Conservation (phyloP, 2,888 invertebrate genomes). For the Euzetes globulus region DNA sequence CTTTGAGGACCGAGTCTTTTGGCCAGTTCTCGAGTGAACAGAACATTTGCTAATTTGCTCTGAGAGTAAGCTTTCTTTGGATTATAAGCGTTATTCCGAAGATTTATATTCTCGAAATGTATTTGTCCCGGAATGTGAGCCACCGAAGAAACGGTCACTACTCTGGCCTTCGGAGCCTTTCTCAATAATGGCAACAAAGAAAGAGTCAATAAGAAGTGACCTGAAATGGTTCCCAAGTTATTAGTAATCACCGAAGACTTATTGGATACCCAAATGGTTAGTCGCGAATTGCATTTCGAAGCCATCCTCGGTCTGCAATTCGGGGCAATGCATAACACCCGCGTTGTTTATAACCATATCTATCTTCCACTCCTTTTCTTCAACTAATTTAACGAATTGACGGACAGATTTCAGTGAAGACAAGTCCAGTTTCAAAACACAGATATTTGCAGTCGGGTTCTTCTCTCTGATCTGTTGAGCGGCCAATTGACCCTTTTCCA, state of each 20-base stretch:
- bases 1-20: constrained; percentile 40
- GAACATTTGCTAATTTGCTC: constrained; percentile 47
- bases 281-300: constrained; percentile 35
- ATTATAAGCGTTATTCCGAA: constrained; percentile 38
- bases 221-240: not conserved
- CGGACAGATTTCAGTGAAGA: constrained; percentile 62
- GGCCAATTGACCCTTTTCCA: constrained; percentile 43
- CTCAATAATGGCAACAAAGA: constrained; percentile 37
- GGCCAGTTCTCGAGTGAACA: constrained; percentile 46
- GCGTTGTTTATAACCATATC: constrained; percentile 32
- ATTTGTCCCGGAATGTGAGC: constrained; percentile 46
- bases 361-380: constrained; percentile 33
- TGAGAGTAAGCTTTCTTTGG: constrained; percentile 44
- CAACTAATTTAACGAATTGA: constrained; percentile 55
- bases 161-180: constrained; percentile 38
- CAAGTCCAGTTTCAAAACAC: constrained; percentile 53
- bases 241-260: not conserved
- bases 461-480: constrained; percentile 39
- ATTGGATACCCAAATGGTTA: constrained; percentile 37
- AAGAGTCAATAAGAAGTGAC: constrained; percentile 39
- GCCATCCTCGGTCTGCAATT: constrained; percentile 36
- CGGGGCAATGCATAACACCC: constrained; percentile 29
- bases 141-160: constrained; percentile 46
- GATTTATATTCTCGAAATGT: constrained; percentile 44
- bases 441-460: constrained; percentile 38